Base-by-base conservation (phyloP, 2,113 vertebrate species). In the Mixornis gularis region DNA sequence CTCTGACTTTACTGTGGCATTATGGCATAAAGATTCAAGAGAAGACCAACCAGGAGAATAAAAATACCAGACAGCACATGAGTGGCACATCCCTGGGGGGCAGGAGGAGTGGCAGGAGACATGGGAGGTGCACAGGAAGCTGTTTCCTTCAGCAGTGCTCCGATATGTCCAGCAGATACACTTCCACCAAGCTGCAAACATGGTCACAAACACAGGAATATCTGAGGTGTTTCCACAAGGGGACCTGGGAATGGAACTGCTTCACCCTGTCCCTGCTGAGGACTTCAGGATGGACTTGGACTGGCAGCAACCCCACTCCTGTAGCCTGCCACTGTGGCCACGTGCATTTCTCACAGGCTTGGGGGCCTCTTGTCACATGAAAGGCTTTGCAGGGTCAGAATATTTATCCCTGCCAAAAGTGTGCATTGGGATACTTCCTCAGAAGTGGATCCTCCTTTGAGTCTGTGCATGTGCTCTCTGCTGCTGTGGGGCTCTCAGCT, bases 121-220 rank as follows among this genome's bases (percentile, higher is more conserved):
- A 0, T 30, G 69, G 86, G 60, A 63, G 81, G 53, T 32, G 58
- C 27, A 10, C 24, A 24, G 88, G 83, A 84, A 94, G 66, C 70
- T 44, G 7, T 32, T 94, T 68, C 32, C 65, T 71, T 46, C 86
- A 70, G 80, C n/a, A 55, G 76, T 59, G 36, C 68, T 17, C n/a
- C 6, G 4, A 13, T 16, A 62, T 18, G 25, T 55, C 64, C 3
- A 1, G 40, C 59, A 90, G 64, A 71, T 86, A 16, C 25, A 60
- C 34, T 80, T 90, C 52, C 72, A 66, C 44, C 60, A 78, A 52
- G 52, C 83, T 81, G 69, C 78, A 74, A 95, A 90, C 52, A 44
- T 0, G 0, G 19, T 30, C 52, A 73, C 73, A 90, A 92, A 60
- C 34, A 13, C n/a, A 38, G 4, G 21, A 66, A 73, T 66, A 17